Base-by-base conservation (phyloP, 2,113 vertebrate species). In the Eupsittula cactorum region DNA sequence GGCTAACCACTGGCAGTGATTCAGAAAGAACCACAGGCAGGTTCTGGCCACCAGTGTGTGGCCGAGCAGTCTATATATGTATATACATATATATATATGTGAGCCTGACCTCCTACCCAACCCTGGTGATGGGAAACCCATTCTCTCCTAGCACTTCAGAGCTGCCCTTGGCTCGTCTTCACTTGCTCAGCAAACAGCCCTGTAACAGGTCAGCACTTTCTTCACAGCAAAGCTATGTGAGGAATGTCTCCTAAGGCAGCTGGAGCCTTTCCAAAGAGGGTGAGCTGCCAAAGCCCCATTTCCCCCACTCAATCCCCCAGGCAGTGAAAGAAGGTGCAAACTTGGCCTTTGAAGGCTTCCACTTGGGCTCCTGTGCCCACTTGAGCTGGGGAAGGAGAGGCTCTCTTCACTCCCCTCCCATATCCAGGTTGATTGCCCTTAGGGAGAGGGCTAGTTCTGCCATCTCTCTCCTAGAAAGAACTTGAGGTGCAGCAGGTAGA, bases 141-240 rank as follows among this genome's bases (percentile, higher is more conserved):
- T 88, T 83, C 93, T 57, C 65, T 47, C 75, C 57, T 39, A 79
- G 57, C 29, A 55, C 63, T 85, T 50, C 31, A 0, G 5, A 79
- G 47, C 63, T 82, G 88, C 75, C 59, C 91, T 88, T 92, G 95
- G 95, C 88, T 90, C 31, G 5, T 88, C 94, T 93, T 94, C 91
- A 95, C 92, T 95, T 95, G 95, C 86, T 96, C 95, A 95, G 88
- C 92, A 95, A 97, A 90, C 20, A 2, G 92, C 82, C 78, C 64
- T 5, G 3, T 37, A 97, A 92, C 94, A 96, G 95, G 92, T 97
- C 96, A 97, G 95, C 96, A 92, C 73, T 96, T 96, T 92, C 71
- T 95, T 92, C 88, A 92, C 68, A 70, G 80, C 86, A 86, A 83
- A 95, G 55, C 64, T 97, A 97, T 95, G 95, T 13, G 8, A 94